Percentiles rank a stretch among this genome's conserved stretches.
These are phyloP conservation scores for Penaeus indicus DNA, from an alignment of 1,140 invertebrate genomes.

Conservation along the genomic window DNA sequence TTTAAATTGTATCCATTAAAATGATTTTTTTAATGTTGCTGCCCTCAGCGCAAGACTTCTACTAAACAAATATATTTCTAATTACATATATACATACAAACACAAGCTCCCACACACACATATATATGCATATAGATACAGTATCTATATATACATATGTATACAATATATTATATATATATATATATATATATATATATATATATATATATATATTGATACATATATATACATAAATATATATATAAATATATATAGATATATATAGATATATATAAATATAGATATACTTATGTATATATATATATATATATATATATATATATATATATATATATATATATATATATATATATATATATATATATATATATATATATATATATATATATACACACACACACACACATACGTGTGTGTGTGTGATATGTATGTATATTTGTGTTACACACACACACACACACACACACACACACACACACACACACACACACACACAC, in stretches of 20 bases:
- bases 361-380: background rate
- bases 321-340: background rate
- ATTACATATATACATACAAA: background rate
- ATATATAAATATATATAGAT: conserved; percentile 4
- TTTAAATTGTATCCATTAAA: no score
- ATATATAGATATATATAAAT: background rate
- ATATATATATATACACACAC: no score
- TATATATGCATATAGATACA: background rate
- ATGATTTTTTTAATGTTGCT: no score
- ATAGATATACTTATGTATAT: background rate
- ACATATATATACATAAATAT: conserved; percentile 23
- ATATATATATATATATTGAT: conserved; percentile 18
- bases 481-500: no score
- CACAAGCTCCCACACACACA: background rate
- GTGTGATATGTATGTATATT: background rate
- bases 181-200: conserved; percentile 17
- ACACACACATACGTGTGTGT: no score
- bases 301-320: background rate
- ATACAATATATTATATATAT: background rate
- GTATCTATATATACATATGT: background rate
- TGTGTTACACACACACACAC: background rate
- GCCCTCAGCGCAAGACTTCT: no score
- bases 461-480: no score
- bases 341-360: conserved; percentile 14
- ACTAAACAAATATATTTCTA: background rate